A percentile compares a stretch with the other conserved stretches of the same genome.
Conservation (phyloP, 2,113 vertebrate species). For the Turdus rufiventris region DNA sequence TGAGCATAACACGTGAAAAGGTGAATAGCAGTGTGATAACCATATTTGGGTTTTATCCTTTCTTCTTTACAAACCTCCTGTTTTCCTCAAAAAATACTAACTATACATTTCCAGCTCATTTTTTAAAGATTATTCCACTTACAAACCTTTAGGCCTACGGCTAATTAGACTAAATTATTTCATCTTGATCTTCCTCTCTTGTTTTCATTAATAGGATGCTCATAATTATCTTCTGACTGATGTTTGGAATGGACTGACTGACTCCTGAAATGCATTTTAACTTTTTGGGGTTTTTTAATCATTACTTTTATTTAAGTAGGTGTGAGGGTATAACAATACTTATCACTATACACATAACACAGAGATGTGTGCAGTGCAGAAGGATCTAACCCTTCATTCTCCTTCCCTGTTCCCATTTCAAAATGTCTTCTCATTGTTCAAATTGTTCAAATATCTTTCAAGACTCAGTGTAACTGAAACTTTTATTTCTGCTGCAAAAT, state of each 20-base stretch:
- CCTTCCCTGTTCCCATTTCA: constrained; percentile 1
- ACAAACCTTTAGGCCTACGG: not conserved
- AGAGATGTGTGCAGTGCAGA: not conserved
- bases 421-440: not conserved
- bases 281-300: not conserved
- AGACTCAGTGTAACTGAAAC: not conserved
- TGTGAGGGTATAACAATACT: not conserved
- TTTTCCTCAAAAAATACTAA: constrained; percentile 42
- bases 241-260: not conserved
- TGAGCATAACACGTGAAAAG: constrained; percentile 72
- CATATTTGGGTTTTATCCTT: not conserved
- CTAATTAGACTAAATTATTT: not conserved
- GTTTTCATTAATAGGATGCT: not conserved
- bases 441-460: not conserved
- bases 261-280: constrained; percentile 12
- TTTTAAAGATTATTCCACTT: not conserved
- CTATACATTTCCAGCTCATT: not conserved
- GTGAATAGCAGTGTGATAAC: constrained; percentile 61
- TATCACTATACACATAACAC: not conserved
- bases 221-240: not conserved
- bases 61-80: not conserved
- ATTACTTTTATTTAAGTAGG: not conserved
- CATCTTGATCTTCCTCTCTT: not conserved
- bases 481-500: not conserved
- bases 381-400: constrained; percentile 1